These are phyloP conservation scores for Seriola aureovittata DNA, from an alignment of 2,113 vertebrate genomes.

Conservation along the genomic window DNA sequence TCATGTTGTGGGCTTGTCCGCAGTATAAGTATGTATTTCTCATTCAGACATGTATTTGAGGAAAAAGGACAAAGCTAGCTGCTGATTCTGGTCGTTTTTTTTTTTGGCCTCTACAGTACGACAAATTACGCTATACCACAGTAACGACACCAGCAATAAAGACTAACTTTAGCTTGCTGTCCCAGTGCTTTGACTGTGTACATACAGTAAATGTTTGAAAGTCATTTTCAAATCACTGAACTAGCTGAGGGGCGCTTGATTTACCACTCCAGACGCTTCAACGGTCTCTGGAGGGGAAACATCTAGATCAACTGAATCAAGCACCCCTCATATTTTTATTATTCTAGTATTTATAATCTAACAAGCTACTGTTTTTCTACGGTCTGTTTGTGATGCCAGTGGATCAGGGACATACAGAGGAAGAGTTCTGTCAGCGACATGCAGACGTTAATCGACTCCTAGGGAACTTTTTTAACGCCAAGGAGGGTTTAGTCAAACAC, in stretches of 20 bases:
- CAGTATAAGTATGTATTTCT: conserved; percentile 9
- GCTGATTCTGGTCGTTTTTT: conserved; percentile 17
- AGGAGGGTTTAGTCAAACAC: conserved; percentile 41
- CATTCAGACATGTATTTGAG: not conserved
- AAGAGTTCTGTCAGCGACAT: conserved; percentile 32
- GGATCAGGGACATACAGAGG: conserved; percentile 37
- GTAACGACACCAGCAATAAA: conserved; percentile 58
- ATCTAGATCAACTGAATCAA: conserved; percentile 40
- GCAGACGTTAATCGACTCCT: not conserved
- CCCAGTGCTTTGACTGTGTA: conserved; percentile 63
- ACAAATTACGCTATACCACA: conserved; percentile 23
- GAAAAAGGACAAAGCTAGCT: not conserved
- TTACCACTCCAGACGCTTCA: conserved; percentile 15
- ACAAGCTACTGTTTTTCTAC: conserved; percentile 71
- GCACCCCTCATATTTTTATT: conserved; percentile 60
- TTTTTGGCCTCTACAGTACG: conserved; percentile 9
- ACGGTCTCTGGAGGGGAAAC: conserved; percentile 36
- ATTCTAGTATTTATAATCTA: conserved; percentile 68
- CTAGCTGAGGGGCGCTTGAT: conserved; percentile 57
- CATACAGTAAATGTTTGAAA: conserved; percentile 57
- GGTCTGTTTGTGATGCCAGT: conserved; percentile 63
- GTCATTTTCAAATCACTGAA: conserved; percentile 49
- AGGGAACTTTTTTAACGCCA: conserved; percentile 32
- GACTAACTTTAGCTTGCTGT: conserved; percentile 64
- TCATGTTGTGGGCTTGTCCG: not conserved